Evolutionary conservation across 2,797 vertebrate genomes (phyloP), one percentile per base, ranked within the genome.

Genomic region (Muscicapa comitata): DNA sequence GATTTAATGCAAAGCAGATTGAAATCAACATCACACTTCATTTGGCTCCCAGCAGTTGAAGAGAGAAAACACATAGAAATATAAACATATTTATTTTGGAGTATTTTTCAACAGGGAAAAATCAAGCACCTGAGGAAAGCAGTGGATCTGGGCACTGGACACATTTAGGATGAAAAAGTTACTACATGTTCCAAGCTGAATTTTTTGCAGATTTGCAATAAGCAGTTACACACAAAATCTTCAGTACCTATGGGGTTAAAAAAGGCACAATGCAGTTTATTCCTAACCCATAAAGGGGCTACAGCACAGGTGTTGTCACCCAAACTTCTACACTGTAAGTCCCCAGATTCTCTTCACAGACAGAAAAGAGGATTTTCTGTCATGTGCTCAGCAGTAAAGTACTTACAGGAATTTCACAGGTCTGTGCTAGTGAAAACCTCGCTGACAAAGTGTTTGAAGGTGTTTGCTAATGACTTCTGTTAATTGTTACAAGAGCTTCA

Each of bases 1-100:
- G 74, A 5, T 90, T 72, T 95, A 81, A 79, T 91, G 82, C 88
- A 95, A 78, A 95, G 62, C 51, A 78, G 66, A 58, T 75, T 47
- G 85, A 91, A 90, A 90, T 93, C 88, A 75, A 45, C 82, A 86
- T 84, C 77, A 62, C 79, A 55, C 33, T 88, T 86, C 51, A 72
- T 90, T 84, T 95, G 90, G 43, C 48, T 95, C 59, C 58, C 80
- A 78, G 90, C 23, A 72, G 76, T 5, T 62, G 90, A 75, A 63
- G 43, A 72, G 45, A 88, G n/a, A 76, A 94, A 95, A 73, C 47
- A 62, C 33, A 71, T 7, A 87, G 43, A 87, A 66, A 28, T 75
- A 62, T 25, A 78, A 88, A 81, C 33, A 37, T 54, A 62, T 38
- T 88, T 95, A 54, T 95, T 94, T 76, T 28, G 8, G 51, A 66